These are phyloP conservation scores for Tragulus kanchil DNA, from an alignment of 2,113 vertebrate genomes.

Conservation along the genomic window DNA sequence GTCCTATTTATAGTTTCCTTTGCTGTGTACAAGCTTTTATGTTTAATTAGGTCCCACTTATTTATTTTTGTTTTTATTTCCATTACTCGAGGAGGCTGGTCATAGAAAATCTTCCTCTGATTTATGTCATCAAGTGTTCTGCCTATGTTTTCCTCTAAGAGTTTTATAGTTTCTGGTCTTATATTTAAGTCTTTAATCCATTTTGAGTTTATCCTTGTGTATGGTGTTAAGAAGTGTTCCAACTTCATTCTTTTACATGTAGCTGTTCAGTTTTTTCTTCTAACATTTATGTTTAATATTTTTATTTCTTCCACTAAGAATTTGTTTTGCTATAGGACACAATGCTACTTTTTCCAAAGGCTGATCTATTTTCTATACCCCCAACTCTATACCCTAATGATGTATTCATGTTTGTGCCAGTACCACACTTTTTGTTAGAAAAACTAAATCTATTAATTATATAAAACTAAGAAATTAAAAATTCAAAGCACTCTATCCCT, in stretches of 20 bases:
- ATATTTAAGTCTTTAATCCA: no score
- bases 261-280: background rate
- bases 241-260: conserved; percentile 7
- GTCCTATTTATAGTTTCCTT: no score
- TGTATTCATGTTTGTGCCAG: background rate
- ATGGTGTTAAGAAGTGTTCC: no score
- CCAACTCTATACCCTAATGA: background rate
- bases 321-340: background rate
- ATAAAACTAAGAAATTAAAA: conserved; percentile 6
- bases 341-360: background rate
- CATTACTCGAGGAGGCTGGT: no score
- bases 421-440: background rate
- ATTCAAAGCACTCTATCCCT: background rate
- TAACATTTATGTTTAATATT: background rate
- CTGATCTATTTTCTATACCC: background rate
- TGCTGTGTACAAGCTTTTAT: no score
- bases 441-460: background rate
- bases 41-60: no score
- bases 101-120: no score
- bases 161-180: no score
- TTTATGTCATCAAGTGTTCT: no score
- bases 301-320: conserved; percentile 9
- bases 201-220: no score
- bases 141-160: no score
- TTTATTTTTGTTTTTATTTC: no score